A percentile compares a stretch with the other conserved stretches of the same genome.
Evolutionary conservation across 2,888 invertebrate species (phyloP).

Genomic region (Eupithecia insigniata): DNA sequence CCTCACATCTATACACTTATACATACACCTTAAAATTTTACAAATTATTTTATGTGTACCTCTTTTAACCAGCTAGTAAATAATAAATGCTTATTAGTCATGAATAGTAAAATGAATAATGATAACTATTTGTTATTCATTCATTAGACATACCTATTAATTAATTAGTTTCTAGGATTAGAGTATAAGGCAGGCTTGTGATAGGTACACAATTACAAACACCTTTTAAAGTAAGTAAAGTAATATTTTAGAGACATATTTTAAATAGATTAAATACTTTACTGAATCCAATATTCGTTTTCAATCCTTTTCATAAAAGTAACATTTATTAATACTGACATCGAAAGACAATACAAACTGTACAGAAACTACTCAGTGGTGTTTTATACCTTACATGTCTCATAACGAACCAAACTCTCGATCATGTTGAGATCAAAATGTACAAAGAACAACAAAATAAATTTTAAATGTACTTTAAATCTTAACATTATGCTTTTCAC

Average conservation of each 20-base stretch:
- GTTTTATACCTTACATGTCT: conserved; percentile 82
- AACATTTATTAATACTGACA: conserved; percentile 62
- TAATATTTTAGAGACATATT: conserved; percentile 22
- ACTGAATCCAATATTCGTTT: conserved; percentile 13
- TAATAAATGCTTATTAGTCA: conserved; percentile 30
- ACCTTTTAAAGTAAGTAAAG: conserved; percentile 22
- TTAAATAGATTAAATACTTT: conserved; percentile 2
- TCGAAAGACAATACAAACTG: conserved; percentile 74
- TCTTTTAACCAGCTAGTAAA: conserved; percentile 75
- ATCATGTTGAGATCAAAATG: conserved; percentile 84
- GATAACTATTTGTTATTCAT: conserved; percentile 20
- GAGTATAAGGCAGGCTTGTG: conserved; percentile 66
- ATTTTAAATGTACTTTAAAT: conserved; percentile 45
- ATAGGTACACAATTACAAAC: conserved; percentile 44
- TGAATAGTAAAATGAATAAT: conserved; percentile 22
- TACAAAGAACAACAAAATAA: conserved; percentile 71
- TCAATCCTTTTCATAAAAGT: conserved; percentile 42
- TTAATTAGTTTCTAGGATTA: conserved; percentile 27
- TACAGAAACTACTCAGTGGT: conserved; percentile 82
- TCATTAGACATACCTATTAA: conserved; percentile 6
- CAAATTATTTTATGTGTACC: conserved; percentile 80
- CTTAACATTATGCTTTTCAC: conserved; percentile 21
- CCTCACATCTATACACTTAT: conserved; percentile 30
- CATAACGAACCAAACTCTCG: conserved; percentile 75
- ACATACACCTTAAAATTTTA: conserved; percentile 57